phyloP scores from a whole-genome alignment of 1,140 invertebrate genomes.

The Heliconius hewitsoni region DNA sequence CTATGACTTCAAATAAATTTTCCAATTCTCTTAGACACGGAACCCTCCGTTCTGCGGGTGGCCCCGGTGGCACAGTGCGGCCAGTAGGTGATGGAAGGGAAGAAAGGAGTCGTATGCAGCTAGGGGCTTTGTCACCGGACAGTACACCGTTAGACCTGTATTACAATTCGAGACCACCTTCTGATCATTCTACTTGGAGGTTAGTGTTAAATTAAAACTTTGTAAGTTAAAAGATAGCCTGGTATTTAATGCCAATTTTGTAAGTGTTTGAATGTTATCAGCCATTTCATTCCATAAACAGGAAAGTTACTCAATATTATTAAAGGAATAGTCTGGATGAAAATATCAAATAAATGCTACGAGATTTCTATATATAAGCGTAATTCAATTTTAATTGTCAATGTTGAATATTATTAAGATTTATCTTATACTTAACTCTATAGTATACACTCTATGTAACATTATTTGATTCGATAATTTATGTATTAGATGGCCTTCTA shows the following conservation, averaged over 20 bases:
- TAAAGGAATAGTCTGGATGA: background rate
- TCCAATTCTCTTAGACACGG: constrained; percentile 60
- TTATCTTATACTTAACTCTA: no score
- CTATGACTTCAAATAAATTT: background rate
- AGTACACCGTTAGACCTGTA: constrained; percentile 90
- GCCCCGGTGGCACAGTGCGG: constrained; percentile 55
- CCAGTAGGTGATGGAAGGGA: constrained; percentile 86
- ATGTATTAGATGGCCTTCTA: no score
- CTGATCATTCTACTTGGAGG: constrained; percentile 80
- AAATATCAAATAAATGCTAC: background rate
- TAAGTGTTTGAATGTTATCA: background rate
- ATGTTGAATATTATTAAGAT: no score
- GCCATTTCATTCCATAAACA: no score
- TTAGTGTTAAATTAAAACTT: constrained; percentile 40
- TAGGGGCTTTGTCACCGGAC: constrained; percentile 84
- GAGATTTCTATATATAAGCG: no score
- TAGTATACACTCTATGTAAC: no score
- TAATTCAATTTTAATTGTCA: no score
- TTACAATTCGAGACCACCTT: constrained; percentile 88
- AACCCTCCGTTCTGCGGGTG: constrained; percentile 64
- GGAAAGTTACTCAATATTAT: no score
- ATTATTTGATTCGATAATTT: no score
- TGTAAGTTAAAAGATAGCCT: no score
- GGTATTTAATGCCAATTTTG: background rate
- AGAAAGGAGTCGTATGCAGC: constrained; percentile 87